Base-by-base conservation (phyloP, 2,888 invertebrate species). In the Mythimna pallens region DNA sequence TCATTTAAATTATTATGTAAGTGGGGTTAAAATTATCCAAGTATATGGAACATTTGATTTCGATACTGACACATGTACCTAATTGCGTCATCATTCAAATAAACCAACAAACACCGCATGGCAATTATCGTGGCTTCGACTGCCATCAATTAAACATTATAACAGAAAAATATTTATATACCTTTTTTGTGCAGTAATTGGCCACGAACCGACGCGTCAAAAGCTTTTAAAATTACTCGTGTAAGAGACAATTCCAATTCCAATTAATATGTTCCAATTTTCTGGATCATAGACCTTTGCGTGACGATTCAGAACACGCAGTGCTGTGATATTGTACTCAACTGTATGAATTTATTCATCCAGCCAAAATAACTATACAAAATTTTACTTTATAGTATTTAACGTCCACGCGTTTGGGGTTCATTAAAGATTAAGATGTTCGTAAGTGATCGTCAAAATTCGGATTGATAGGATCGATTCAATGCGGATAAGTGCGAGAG, bases 51-150 rank as follows among this genome's bases (percentile, higher is more conserved):
- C 70, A 73, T 81, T 80, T 68, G 61, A 62, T 59, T 58, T 58
- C 34, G 54, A 65, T 67, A 67, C 52, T 54, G 66, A 70, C 59
- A 50, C 59, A 67, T 52, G 57, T 57, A 40, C 40, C 40, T 40
- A 36, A 30, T 80, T 70, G 61, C 80, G 73, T 70, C 80, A 74
- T 83, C 70, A 34, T 80, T 80, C 52, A 63, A 73, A 70, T 66
- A 65, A 70, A 62, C 43, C 25, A 62, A 52, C 43, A 58, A 68
- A 68, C 62, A 55, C 62, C 17, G 47, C 47, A 47, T 20, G 47
- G 47, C 47, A 47, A 47, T 65, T 34, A 67, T 47, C 55, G 57
- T 62, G n/a, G 50, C 54, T 59, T 57, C 57, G 14, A 54, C 22
- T 34, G 30, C 64, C 52, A 36, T 43, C 59, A 72, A 73, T 64